Percentiles rank a stretch among this genome's conserved stretches.
Evolutionary conservation across 2,113 vertebrate genomes (phyloP).

Genomic region (Turnix velox): DNA sequence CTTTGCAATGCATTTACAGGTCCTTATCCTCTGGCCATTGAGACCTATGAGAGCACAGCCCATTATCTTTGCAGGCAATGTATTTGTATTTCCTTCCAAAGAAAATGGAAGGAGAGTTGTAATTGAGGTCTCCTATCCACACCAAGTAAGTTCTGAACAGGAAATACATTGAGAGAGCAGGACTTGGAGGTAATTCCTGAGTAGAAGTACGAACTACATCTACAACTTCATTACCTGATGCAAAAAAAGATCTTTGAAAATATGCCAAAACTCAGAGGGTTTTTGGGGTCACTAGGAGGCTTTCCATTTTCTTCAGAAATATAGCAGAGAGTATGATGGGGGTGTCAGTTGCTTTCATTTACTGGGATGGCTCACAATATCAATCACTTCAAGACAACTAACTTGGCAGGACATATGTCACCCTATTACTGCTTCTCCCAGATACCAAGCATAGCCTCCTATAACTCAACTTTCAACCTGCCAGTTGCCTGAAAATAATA

Average conservation of each 20-base stretch:
- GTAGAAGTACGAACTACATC: background rate
- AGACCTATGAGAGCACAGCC: background rate
- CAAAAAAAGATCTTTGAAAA: background rate
- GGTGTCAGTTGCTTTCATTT: background rate
- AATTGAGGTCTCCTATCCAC: background rate
- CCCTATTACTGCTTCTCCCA: background rate
- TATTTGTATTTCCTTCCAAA: background rate
- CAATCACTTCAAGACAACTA: background rate
- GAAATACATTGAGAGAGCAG: background rate
- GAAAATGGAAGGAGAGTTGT: background rate
- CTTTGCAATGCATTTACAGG: background rate
- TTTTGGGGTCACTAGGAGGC: background rate
- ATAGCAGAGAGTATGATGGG: rapidly evolving
- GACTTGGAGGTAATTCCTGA: background rate
- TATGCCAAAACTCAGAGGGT: background rate
- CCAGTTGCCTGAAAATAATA: background rate
- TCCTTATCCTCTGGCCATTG: background rate
- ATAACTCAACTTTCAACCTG: background rate
- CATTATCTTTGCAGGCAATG: background rate
- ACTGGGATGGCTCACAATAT: background rate
- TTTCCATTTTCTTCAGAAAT: background rate
- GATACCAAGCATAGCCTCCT: background rate
- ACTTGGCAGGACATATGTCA: background rate
- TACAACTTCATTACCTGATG: background rate
- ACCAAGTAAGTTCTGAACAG: background rate